These are phyloP conservation scores for Atrina japonica DNA, from an alignment of 2,888 invertebrate species.

Conservation along the genomic window DNA sequence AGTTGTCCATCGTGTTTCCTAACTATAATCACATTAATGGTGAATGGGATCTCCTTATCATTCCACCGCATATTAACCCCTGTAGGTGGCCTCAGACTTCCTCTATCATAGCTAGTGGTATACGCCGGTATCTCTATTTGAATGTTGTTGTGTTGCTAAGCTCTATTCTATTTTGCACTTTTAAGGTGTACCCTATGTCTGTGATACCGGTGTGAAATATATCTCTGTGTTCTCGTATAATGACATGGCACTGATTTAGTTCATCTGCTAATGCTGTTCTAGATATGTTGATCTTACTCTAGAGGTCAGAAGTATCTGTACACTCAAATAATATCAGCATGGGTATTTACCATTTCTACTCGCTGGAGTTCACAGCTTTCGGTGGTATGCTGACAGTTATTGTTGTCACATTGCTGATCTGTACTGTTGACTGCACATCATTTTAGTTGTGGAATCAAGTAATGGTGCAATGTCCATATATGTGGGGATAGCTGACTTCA, in stretches of 20 bases:
- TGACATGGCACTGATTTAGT: too few relatives aligned
- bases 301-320: too few relatives aligned
- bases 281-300: too few relatives aligned
- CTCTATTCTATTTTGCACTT: background rate
- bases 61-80: background rate
- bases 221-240: background rate
- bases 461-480: constrained; percentile 21
- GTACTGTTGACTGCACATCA: too few relatives aligned
- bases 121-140: background rate
- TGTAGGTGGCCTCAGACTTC: constrained; percentile 5
- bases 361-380: constrained; percentile 15
- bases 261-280: background rate
- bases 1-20: background rate
- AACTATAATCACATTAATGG: constrained; percentile 1
- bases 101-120: background rate
- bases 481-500: background rate
- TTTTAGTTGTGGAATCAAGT: background rate
- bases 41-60: constrained; percentile 13
- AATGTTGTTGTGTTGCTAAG: background rate
- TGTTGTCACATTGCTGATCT: constrained; percentile 27
- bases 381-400: constrained; percentile 11
- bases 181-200: background rate
- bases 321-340: too few relatives aligned
- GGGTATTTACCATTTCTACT: too few relatives aligned
- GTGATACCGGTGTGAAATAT: background rate